Base-by-base conservation (phyloP, 92 coral and sea anemone species). In the Phenganax stokvisi region DNA sequence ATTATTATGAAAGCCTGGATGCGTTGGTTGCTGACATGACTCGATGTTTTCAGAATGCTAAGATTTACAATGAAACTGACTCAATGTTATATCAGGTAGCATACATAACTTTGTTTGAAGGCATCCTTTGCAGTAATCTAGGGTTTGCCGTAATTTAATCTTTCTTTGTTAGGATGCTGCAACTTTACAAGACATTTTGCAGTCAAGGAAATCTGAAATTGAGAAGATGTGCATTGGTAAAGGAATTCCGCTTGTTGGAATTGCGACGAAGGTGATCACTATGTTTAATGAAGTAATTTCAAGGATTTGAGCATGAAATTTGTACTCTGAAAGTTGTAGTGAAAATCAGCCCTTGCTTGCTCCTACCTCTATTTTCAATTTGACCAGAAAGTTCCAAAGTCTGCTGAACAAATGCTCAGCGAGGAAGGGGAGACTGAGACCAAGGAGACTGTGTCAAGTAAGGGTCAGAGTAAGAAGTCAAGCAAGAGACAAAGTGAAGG, bases 31-130 rank as follows among this genome's bases (percentile, higher is more conserved):
- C 77, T 44, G 99, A 96, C 51, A 83, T 96, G 79, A 92, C 87
- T 37, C 76, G 89, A 64, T 96, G 99, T 75, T 96, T 96, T 74
- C 77, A 71, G 65, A 96, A 96, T 90, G 99, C 99, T 12, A 91
- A 90, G 74, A 91, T 92, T 0, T 96, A 92, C 84, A 96, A 96
- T 80, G 99, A 96, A 65, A 92, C 99, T 30, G 88, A 88, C 54
- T 96, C 99, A 6, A 96, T 96, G 97, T 87, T 96, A 8, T 92
- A 87, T 86, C 90, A 91, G 96, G 98, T 93, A 79, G 9, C 20
- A 10, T 10, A 44, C 44, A 10, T 20, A 7, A 12, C 62, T n/a
- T 6, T 47, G 31, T 1, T 51, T 0, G 28, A 58, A 13, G 17
- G 25, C 52, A 7, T 15, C 71, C 20, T 10, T 20, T 20, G 25